These are phyloP conservation scores for Drosophila setifemur DNA, from an alignment of 1,140 invertebrate species.

Conservation along the genomic window DNA sequence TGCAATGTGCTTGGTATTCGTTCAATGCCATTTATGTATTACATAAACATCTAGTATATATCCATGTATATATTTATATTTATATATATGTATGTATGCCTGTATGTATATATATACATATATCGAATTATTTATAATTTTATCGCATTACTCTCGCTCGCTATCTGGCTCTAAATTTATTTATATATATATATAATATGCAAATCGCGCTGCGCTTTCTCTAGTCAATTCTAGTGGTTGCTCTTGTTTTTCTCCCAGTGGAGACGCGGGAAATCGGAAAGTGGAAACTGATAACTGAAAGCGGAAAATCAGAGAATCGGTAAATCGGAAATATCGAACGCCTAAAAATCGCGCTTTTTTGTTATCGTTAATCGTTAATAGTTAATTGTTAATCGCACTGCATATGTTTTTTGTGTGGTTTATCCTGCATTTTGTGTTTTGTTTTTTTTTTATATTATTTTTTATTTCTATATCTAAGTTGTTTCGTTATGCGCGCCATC, in stretches of 20 bases:
- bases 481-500: conserved; percentile 53
- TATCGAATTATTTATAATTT: conserved; percentile 9
- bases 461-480: conserved; percentile 42
- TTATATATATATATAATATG: conserved; percentile 42
- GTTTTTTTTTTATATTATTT: no score
- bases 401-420: no score
- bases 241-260: conserved; percentile 13
- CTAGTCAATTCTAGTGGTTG: conserved; percentile 44
- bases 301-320: neutral
- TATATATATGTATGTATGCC: conserved; percentile 31
- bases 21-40: conserved; percentile 54
- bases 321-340: conserved; percentile 20
- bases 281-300: neutral
- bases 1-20: conserved; percentile 52
- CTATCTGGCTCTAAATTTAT: conserved; percentile 36
- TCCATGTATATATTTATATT: conserved; percentile 37
- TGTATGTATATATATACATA: conserved; percentile 31
- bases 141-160: conserved; percentile 17
- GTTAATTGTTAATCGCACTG: conserved; percentile 23
- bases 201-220: conserved; percentile 63
- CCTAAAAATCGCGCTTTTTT: conserved; percentile 45
- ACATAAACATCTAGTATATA: conserved; percentile 67
- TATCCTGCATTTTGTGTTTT: no score
- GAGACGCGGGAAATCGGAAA: neutral
- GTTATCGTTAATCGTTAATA: conserved; percentile 9